phyloP scores from a whole-genome alignment of 2,888 invertebrate species.

The Eupithecia subfuscata region DNA sequence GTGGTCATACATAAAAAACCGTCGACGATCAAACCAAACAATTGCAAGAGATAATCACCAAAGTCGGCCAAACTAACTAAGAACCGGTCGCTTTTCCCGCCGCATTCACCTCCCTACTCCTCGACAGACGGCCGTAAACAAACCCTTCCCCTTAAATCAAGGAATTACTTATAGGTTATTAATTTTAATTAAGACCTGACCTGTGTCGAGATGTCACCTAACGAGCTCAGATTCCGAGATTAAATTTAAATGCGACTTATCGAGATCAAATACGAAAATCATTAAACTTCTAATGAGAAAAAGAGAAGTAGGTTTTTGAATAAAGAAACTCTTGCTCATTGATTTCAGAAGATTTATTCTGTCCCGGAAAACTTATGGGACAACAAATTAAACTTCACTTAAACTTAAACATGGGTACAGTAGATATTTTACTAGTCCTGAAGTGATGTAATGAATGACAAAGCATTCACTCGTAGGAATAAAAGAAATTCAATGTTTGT shows the following conservation, averaged over 20 bases:
- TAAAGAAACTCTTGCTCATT: too few relatives aligned
- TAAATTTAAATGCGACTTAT: slow-evolving; percentile 7
- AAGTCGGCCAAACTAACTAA: neutral
- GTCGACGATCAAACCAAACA: neutral
- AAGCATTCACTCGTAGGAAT: too few relatives aligned
- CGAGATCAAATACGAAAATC: neutral
- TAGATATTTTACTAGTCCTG: too few relatives aligned
- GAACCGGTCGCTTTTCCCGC: slow-evolving; percentile 5
- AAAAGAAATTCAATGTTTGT: too few relatives aligned
- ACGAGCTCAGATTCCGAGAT: slow-evolving; percentile 37
- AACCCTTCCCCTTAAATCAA: slow-evolving; percentile 62
- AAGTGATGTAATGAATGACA: too few relatives aligned
- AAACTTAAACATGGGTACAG: too few relatives aligned
- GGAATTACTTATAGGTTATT: slow-evolving; percentile 66
- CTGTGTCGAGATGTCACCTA: slow-evolving; percentile 49
- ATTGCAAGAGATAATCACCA: neutral
- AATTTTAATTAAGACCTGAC: slow-evolving; percentile 63
- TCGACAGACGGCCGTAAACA: slow-evolving; percentile 59
- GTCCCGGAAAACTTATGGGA: too few relatives aligned
- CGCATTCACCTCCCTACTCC: slow-evolving; percentile 15
- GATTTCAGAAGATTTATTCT: too few relatives aligned
- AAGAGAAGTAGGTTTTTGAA: neutral
- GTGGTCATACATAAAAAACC: too few relatives aligned
- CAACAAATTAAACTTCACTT: too few relatives aligned
- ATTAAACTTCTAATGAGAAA: neutral